These are phyloP conservation scores for Eilema caniola DNA, from an alignment of 2,888 invertebrate species.

Conservation along the genomic window DNA sequence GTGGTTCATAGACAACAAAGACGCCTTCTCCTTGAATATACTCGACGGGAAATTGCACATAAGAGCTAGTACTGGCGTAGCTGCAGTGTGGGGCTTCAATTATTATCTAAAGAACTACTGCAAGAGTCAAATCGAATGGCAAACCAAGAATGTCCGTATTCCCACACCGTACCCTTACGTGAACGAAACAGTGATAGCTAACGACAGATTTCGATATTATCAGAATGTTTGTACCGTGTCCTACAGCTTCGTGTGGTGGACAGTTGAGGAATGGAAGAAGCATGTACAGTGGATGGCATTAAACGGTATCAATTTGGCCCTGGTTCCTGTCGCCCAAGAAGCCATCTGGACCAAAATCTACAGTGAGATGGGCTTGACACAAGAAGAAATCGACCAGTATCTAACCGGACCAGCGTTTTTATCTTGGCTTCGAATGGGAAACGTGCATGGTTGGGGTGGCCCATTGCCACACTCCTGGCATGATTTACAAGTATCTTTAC, in stretches of 20 bases:
- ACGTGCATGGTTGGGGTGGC: slow-evolving; percentile 96
- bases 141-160: slow-evolving; percentile 89
- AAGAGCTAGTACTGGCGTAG: slow-evolving; percentile 91
- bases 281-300: slow-evolving; percentile 99
- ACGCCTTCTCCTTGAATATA: slow-evolving; percentile 68
- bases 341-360: slow-evolving; percentile 95
- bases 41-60: slow-evolving; percentile 64
- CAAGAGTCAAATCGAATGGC: slow-evolving; percentile 95
- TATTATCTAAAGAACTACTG: slow-evolving; percentile 95
- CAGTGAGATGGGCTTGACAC: slow-evolving; percentile 90
- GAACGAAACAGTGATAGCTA: slow-evolving; percentile 88
- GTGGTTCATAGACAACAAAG: slow-evolving; percentile 72
- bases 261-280: slow-evolving; percentile 91
- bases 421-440: slow-evolving; percentile 98
- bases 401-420: slow-evolving; percentile 97
- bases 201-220: slow-evolving; percentile 95
- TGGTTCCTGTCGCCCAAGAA: slow-evolving; percentile 97
- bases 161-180: slow-evolving; percentile 86
- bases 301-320: slow-evolving; percentile 96
- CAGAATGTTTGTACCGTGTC: slow-evolving; percentile 97
- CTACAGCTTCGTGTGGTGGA: slow-evolving; percentile 96
- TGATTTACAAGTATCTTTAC: slow-evolving; percentile 88
- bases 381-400: slow-evolving; percentile 92
- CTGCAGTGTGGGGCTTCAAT: slow-evolving; percentile 94
- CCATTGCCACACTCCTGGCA: slow-evolving; percentile 92